Conservation (phyloP, 1,140 invertebrate species). For the Leptestheria dahalacensis region DNA sequence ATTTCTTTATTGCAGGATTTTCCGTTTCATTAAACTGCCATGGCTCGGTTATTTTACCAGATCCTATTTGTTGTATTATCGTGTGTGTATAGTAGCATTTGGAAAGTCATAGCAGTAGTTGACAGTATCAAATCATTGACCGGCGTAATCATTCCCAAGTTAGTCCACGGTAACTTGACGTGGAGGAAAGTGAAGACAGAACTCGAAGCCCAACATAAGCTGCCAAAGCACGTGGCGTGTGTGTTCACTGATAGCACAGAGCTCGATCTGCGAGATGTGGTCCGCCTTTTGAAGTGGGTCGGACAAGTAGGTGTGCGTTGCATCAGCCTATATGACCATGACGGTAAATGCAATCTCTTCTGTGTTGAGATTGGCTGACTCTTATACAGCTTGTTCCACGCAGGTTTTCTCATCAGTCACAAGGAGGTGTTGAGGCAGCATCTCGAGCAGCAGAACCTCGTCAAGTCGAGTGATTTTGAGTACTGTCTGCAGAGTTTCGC, state of each 20-base stretch:
- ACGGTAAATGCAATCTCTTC: not conserved
- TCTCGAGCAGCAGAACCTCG: not conserved
- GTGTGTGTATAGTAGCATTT: too few relatives aligned
- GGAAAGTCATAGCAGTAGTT: too few relatives aligned
- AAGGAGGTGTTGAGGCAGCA: not conserved
- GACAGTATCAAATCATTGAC: too few relatives aligned
- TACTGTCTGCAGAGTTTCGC: not conserved
- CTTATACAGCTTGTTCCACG: not conserved
- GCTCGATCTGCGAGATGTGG: not conserved
- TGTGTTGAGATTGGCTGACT: not conserved
- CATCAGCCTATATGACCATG: conserved; percentile 10
- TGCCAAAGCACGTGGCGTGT: conserved; percentile 3
- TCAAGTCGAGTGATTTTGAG: not conserved
- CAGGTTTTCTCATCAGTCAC: not conserved
- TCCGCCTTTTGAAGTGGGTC: not conserved
- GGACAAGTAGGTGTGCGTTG: not conserved
- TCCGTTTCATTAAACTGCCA: too few relatives aligned
- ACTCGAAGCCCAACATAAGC: not conserved
- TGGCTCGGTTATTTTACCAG: too few relatives aligned
- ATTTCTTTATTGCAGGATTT: too few relatives aligned
- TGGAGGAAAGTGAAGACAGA: not conserved
- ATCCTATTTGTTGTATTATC: too few relatives aligned
- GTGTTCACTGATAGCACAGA: not conserved
- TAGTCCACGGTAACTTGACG: not conserved
- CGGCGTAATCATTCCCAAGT: not conserved